These are phyloP conservation scores for Drosophila sp. DNA, from an alignment of 1,140 invertebrate species.

Conservation along the genomic window DNA sequence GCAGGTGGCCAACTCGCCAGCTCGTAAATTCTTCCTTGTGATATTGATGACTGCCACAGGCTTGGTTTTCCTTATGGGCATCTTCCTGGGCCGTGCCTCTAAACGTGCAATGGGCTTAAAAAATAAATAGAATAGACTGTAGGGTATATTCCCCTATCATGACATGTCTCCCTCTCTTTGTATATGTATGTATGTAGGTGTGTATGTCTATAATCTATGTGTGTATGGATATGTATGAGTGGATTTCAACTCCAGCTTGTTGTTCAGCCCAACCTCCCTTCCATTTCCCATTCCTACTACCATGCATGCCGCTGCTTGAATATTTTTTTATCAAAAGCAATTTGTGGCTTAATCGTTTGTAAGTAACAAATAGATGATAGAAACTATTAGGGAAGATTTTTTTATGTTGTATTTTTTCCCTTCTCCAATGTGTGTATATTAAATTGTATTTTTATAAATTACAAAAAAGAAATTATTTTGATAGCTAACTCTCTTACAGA, in stretches of 20 bases:
- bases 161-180: conserved; percentile 29
- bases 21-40: conserved; percentile 90
- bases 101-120: conserved; percentile 88
- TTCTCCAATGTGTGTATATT: conserved; percentile 8
- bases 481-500: background rate
- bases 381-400: conserved; percentile 22
- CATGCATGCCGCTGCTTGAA: conserved; percentile 34
- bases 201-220: conserved; percentile 44
- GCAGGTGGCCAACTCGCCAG: conserved; percentile 88
- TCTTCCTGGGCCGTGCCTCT: conserved; percentile 92
- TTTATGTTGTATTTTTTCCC: conserved; percentile 5
- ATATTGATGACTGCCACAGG: conserved; percentile 88
- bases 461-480: background rate
- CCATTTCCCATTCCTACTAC: conserved; percentile 12
- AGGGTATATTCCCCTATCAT: conserved; percentile 43
- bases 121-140: conserved; percentile 82
- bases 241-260: conserved; percentile 15
- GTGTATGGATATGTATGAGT: conserved; percentile 4
- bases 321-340: conserved; percentile 53
- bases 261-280: conserved; percentile 30
- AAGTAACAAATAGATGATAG: conserved; percentile 64
- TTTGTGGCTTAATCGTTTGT: conserved; percentile 74
- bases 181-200: conserved; percentile 33
- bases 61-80: conserved; percentile 90
- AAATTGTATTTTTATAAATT: conserved; percentile 13